Base-by-base conservation (phyloP, 1,140 invertebrate species). In the Anagrus nilaparvatae region DNA sequence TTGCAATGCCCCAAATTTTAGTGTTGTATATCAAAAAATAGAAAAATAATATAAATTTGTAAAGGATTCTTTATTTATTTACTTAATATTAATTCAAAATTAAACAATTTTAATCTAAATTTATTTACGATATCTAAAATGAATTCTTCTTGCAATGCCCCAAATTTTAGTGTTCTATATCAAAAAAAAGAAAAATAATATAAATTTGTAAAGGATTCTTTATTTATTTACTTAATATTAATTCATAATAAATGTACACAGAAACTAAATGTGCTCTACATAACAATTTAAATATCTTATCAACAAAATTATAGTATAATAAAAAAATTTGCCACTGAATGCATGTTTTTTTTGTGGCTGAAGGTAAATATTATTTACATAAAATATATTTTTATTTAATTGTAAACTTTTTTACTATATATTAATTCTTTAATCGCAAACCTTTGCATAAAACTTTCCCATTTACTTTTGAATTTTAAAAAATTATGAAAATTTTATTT, bases 201-300 rank as follows among this genome's bases (percentile, higher is more conserved):
- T 20, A 14, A 50, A 32, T 53, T 48, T 44, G 48, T 49, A 40
- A 51, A 52, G 54, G 49, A 40, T 49, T 39, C 51, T 58, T 56
- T 59, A 57, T 60, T 59, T 49, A 54, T 50, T 53, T 59, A 51
- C 53, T 53, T 53, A 58, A 52, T 59, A 50, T 46, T 16, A 46
- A 42, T 40, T 46, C 42, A 46, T 46, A 41, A 46, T 46, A 58
- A 57, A 50, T 60, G 54, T 59, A 55, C 58, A 60, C 56, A 60
- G 46, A 58, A 60, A 55, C 49, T 57, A 60, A 43, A 50, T 46
- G 33, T 36, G 28, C 17, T 48, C 52, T 58, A 58, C 43, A 46
- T 58, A 57, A 58, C 53, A 59, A 59, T 40, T 53, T 55, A 47
- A 50, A 47, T 53, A 17, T 46, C 33, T 40, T 37, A 27, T 40